Base-by-base conservation (phyloP, 1,140 invertebrate species). In the Centruroides vittatus region DNA sequence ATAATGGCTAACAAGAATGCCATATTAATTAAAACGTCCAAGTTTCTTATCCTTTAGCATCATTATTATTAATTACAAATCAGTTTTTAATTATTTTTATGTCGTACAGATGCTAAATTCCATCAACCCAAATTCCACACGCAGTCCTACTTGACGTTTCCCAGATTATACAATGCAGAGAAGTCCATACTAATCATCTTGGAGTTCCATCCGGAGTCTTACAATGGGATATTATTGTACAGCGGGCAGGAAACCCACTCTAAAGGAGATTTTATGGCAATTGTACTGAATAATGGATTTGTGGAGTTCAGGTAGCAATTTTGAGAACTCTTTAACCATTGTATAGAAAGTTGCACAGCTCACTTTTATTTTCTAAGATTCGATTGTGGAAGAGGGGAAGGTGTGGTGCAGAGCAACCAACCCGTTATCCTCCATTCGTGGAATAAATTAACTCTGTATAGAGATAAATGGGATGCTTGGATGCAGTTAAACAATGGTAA, bases 321-420 rank as follows among this genome's bases (percentile, higher is more conserved):
- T 23, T 23, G 23, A 23, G 23, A 23, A 23, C 23, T 23, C 23
- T 23, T 23, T 23, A 23, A 23, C 41, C 41, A 41, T 41, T 41
- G 41, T 23, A 23, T 23, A 23, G 23, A 23, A 23, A 23, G 23
- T 23, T 23, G 23, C 2, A 23, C 23, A 23, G 23, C 23, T 23
- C 23, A 23, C 23, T 23, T 23, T 23, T 23, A 23, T 23, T 23
- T 41, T 41, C 41, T 6, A 41, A 93, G 91, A 76, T 96, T 93
- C 74, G 93, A 97, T 74, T 97, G 93, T 71, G 93, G 93, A 34
- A 94, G 90, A 51, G 93, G 93, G 0, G 82, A 88, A 7, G 93
- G 90, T 4, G 81, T 88, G 4, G 84, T 96, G 0, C 79, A 85
- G 5, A 93, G 89, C 5, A 81, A 85, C 36, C 86, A 89, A 69